Percentiles rank a stretch among this genome's conserved stretches.
Evolutionary conservation across 2,113 vertebrate genomes (phyloP).

Genomic region (Ophthalmolycus amberensis): DNA sequence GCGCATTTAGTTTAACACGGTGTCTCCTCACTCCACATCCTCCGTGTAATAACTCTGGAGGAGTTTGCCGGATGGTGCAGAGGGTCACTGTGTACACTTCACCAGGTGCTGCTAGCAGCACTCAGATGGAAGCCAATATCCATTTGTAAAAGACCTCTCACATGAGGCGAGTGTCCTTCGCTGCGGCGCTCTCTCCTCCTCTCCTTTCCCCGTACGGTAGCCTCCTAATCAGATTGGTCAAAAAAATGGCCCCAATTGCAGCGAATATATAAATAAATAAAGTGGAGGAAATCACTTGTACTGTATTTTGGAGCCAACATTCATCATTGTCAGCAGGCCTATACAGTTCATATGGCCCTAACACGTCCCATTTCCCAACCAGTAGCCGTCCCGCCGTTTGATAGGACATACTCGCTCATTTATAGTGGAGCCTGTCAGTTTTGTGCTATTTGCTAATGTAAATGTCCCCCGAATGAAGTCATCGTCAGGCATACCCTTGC

Average conservation of each 20-base stretch:
- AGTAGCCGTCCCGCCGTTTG: conserved; percentile 72
- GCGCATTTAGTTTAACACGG: conserved; percentile 37
- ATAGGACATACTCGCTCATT: conserved; percentile 80
- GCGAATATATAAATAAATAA: conserved; percentile 75
- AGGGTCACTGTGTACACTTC: conserved; percentile 69
- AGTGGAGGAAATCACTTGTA: conserved; percentile 78
- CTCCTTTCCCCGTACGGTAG: conserved; percentile 36
- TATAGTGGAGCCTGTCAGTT: conserved; percentile 83
- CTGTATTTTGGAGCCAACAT: conserved; percentile 81
- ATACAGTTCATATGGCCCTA: conserved; percentile 79
- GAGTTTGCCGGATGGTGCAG: conserved; percentile 47
- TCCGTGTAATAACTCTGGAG: conserved; percentile 54
- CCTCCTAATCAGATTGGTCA: conserved; percentile 72
- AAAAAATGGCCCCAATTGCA: conserved; percentile 75
- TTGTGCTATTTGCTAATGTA: conserved; percentile 86
- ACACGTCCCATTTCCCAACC: conserved; percentile 84
- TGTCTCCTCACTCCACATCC: conserved; percentile 37
- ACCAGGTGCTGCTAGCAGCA: conserved; percentile 43
- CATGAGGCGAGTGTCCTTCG: conserved; percentile 47
- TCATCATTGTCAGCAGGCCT: conserved; percentile 84
- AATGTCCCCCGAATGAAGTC: conserved; percentile 78
- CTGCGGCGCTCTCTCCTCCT: conserved; percentile 10
- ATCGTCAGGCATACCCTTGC: conserved; percentile 49
- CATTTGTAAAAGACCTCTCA: conserved; percentile 54
- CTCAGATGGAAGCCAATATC: conserved; percentile 61